Base-by-base conservation (phyloP, 2,113 vertebrate species). In the Origma solitaria region DNA sequence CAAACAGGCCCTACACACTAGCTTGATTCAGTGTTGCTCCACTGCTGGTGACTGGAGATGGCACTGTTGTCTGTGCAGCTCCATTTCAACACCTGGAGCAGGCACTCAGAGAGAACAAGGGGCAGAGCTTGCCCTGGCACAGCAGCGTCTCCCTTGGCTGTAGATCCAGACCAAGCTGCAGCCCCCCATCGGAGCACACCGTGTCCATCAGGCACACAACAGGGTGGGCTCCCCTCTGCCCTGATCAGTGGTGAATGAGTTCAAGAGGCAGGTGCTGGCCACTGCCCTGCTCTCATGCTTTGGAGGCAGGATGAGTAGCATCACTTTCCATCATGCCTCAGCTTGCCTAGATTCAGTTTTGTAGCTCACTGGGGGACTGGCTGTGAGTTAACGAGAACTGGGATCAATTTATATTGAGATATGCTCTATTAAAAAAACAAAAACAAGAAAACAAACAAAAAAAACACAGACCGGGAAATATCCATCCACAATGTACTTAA, bases 141-240 rank as follows among this genome's bases (percentile, higher is more conserved):
- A 42, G 56, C 28, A 13, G 18, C 1, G 2, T 21, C 18, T 75
- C 49, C 31, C 44, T 7, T 9, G 38, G 23, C 15, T 42, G 9
- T 2, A n/a, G 13, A 19, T 9, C 8, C 27, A 38, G 47, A 13
- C 0, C 11, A 25, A 65, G 54, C 30, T 25, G 45, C 40, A 35
- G 40, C 17, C 10, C 9, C 40, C 30, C 16, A 16, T 0, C 0
- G 0, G n/a, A 70, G 71, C 28, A 21, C 10, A 2, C 3, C 0
- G 1, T 8, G 2, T 3, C 31, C 58, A 84, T 28, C 11, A 37
- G 31, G 30, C 22, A 40, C 2, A 0, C 1, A 31, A 9, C 8
- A 25, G 21, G 13, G 58, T 28, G 44, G 19, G 7, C 11, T 49
- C 42, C 40, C 24, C 35, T 49, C 38, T 50, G 31, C 38, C 11